Evolutionary conservation across 2,113 vertebrate genomes (phyloP), one percentile per base, ranked within the genome.

Genomic region (Pygoscelis adeliae): DNA sequence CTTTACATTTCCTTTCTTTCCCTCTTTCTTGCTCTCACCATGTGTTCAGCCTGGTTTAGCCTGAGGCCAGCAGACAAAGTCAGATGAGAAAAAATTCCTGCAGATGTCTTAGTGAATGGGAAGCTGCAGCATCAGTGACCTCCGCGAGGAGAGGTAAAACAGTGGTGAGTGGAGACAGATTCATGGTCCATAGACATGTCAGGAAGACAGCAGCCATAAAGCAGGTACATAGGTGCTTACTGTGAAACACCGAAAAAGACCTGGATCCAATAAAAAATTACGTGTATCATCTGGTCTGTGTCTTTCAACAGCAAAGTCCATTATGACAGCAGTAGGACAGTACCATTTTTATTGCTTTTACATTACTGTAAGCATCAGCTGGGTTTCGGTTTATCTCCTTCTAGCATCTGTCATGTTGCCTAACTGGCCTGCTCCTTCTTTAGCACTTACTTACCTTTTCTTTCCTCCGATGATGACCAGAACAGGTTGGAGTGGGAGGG

Each of bases 1-100:
- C 92, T 96, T 96, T 96, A 93, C 89, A 93, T 94, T 96, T 93
- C 93, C 94, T 72, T 83, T 87, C 70, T 86, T 79, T 72, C 53
- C 46, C 15, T 91, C 15, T 86, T 79, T 76, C 73, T 91, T 67
- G 79, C 56, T 76, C 29, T 83, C 69, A 61, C 89, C 74, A 91
- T 94, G 87, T 95, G 94, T 90, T 87, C 85, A 70, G 85, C 34
- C 44, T 89, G 50, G 26, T 77, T 94, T 96, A 89, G 96, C 95
- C 81, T 0, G 16, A 92, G 91, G 97, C 95, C 53, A 93, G 47
- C 53, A 92, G 61, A 72, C 55, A 72, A 88, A 74, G 63, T 76
- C 67, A 90, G 85, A 95, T 73, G 79, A 66, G 94, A 85, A 76
- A 89, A 72, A 79, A 62, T 6, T 86, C 30, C 49, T 61, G 78